Evolutionary conservation across 1,140 invertebrate genomes (phyloP).

Genomic region (Melipona quadrifasciata): DNA sequence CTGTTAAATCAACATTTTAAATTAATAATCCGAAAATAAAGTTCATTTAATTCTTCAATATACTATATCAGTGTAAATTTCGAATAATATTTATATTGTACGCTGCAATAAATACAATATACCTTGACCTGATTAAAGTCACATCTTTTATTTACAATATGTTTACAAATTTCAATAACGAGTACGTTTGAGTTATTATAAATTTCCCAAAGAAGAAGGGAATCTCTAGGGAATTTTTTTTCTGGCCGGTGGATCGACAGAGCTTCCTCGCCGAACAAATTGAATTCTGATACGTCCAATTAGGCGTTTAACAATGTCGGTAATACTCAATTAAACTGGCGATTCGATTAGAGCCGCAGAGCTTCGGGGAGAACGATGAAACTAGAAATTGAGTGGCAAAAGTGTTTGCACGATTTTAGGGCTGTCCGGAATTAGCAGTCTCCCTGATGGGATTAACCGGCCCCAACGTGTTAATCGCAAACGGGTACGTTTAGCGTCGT

Average conservation of each 20-base stretch:
- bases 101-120: too few species aligned
- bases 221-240: not conserved
- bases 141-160: too few species aligned
- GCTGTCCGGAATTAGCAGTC: not conserved
- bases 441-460: not conserved
- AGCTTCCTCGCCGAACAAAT: not conserved
- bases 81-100: too few species aligned
- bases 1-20: too few species aligned
- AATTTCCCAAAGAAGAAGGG: rapidly evolving
- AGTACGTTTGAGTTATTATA: too few species aligned
- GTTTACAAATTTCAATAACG: too few species aligned
- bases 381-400: conserved; percentile 2
- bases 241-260: not conserved
- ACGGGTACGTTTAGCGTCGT: not conserved
- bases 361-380: not conserved
- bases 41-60: too few species aligned
- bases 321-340: conserved; percentile 11
- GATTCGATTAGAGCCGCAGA: not conserved
- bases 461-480: not conserved
- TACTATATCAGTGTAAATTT: too few species aligned
- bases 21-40: too few species aligned
- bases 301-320: conserved; percentile 7
- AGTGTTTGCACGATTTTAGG: conserved; percentile 23
- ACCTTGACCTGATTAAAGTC: too few species aligned
- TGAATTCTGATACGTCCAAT: not conserved